Evolutionary conservation across 1,140 invertebrate genomes (phyloP), one percentile per base, ranked within the genome.

Genomic region (Drosophila parvula): DNA sequence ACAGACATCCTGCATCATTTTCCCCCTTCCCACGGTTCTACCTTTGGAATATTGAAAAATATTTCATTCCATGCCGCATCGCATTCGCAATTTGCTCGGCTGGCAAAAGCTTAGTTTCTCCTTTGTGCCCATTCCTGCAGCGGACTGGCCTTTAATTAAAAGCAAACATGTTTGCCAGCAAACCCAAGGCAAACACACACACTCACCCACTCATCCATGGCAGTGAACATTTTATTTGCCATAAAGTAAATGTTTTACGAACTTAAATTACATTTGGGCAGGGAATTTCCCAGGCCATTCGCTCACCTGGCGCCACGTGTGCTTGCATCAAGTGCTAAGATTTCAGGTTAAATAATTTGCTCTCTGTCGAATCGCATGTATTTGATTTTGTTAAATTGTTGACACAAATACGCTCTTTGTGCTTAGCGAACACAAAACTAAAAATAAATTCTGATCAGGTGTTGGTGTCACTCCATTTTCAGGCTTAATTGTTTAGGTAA

Each of bases 121-220:
- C 14, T 6, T 38, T 27, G 18, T 8, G 32, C 18, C 55, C 44
- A 32, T 43, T 14, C 27, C 63, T 43, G 22, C 27, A 28, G 38
- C 32, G 16, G 18, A 38, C 45, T 44, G 62, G 74, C 43, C 77
- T 88, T 85, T 86, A 85, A 86, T 85, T 82, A 82, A 85, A 85
- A 88, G 75, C 79, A 85, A 88, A 85, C 76, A 85, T 82, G 76
- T 85, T 85, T 85, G 75, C 64, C 73, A 47, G 51, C 65, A 71
- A 81, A 81, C 78, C 80, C 71, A 75, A 59, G 50, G 74, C 68
- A 78, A 75, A 71, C 41, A 69, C 48, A 43, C 30, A 28, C 45
- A 4, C 9, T 5, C 11, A 12, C 14, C 40, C 36, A 16, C 43
- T 22, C 43, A 41, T 8, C 64, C 30, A 32, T 36, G 9, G 41